Percentiles rank a stretch among this genome's conserved stretches.
Conservation (phyloP, 2,113 vertebrate genomes). For the Donacobius atricapilla region DNA sequence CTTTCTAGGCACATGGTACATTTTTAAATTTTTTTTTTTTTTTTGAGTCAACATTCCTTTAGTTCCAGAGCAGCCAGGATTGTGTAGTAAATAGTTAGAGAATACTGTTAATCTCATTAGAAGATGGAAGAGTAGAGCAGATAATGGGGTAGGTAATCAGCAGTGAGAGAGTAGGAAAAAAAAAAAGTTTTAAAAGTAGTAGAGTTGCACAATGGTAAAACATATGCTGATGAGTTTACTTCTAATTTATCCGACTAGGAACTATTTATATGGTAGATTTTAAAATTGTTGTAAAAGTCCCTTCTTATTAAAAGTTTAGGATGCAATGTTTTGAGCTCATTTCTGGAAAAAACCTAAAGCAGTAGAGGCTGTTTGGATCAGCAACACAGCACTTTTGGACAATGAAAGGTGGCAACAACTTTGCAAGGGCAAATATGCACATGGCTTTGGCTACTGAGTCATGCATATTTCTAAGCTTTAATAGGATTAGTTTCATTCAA, state of each 20-base stretch:
- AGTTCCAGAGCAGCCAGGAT: neutral
- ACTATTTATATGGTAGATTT: neutral
- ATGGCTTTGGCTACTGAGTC: slow-evolving; percentile 21
- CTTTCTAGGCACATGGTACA: neutral
- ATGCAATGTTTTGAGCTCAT: neutral
- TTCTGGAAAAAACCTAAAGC: slow-evolving; percentile 25
- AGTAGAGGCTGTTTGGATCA: neutral
- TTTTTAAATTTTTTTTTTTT: neutral
- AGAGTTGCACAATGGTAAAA: neutral
- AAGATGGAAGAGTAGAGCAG: neutral
- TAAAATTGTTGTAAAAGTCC: neutral
- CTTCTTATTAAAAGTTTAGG: neutral
- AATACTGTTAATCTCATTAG: neutral
- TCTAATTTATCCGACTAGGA: neutral
- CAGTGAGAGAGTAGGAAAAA: neutral
- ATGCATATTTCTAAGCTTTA: slow-evolving; percentile 44
- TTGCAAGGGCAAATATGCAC: neutral
- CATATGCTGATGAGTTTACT: neutral
- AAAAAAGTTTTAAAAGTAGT: neutral
- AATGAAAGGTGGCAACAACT: slow-evolving; percentile 14
- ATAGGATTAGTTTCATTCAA: slow-evolving; percentile 33
- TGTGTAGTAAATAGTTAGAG: neutral
- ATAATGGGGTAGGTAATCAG: neutral
- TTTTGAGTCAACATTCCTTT: neutral
- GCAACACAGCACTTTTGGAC: neutral